Evolutionary conservation across 53 echinoderm and acorn worm species (phyloP).

Genomic region (Pentamera pediparva): DNA sequence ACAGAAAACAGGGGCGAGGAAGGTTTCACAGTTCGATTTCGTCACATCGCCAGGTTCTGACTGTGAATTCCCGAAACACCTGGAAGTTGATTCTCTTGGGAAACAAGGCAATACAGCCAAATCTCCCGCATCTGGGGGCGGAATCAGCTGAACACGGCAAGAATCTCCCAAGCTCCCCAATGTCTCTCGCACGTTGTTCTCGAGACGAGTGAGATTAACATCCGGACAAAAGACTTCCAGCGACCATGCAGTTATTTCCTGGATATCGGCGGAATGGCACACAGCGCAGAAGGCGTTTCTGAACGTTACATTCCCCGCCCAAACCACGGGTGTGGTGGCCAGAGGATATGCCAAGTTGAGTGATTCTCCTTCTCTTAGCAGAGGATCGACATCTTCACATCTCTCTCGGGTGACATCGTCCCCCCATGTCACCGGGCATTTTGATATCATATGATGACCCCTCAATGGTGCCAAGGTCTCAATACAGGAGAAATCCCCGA

Average conservation of each 20-base stretch:
- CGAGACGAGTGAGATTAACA: background rate
- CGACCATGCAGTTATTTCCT: background rate
- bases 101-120: constrained; percentile 6
- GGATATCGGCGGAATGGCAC: background rate
- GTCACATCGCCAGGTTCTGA: too few species aligned
- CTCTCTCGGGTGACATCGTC: background rate
- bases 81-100: background rate
- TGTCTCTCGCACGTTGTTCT: background rate
- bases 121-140: background rate
- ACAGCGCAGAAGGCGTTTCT: constrained; percentile 3
- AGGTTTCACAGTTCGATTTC: background rate
- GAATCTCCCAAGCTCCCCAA: background rate
- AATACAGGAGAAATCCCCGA: background rate
- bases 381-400: constrained; percentile 3
- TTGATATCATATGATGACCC: constrained; percentile 16
- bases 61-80: too few species aligned
- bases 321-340: background rate
- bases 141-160: background rate
- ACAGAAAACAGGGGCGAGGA: constrained; percentile 5
- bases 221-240: background rate
- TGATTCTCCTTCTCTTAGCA: background rate
- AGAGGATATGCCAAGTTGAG: background rate
- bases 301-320: background rate
- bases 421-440: background rate
- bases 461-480: background rate